Percentiles rank a stretch among this genome's conserved stretches.
Evolutionary conservation across 2,888 invertebrate species (phyloP).

Genomic region (Fragum whitleyi): DNA sequence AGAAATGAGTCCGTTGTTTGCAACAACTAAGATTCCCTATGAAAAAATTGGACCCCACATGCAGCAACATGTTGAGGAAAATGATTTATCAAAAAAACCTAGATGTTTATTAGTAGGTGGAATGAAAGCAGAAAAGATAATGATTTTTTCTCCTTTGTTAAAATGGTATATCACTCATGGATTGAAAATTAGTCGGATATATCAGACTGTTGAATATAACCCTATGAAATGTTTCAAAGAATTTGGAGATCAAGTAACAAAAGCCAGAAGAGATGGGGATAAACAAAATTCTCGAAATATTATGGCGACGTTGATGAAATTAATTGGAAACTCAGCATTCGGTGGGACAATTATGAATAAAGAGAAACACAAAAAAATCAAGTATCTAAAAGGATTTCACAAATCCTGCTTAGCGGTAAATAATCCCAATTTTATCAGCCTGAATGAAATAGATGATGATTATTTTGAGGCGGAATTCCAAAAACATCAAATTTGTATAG

Average conservation of each 20-base stretch:
- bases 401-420: constrained; percentile 26
- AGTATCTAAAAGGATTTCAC: constrained; percentile 25
- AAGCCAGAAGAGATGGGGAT: constrained; percentile 34
- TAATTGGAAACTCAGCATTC: constrained; percentile 32
- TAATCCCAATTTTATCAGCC: constrained; percentile 9
- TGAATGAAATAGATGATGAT: too few relatives aligned
- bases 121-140: background rate
- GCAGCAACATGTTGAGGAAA: background rate
- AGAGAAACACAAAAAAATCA: constrained; percentile 31
- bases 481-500: too few relatives aligned
- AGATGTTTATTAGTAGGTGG: background rate
- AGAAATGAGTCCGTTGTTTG: constrained; percentile 55
- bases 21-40: background rate
- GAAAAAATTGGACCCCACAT: background rate
- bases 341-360: constrained; percentile 30
- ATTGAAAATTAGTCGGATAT: constrained; percentile 40
- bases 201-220: constrained; percentile 53
- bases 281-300: constrained; percentile 19
- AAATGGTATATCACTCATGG: background rate
- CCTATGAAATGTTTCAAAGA: constrained; percentile 44
- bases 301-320: constrained; percentile 16
- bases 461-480: too few relatives aligned
- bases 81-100: background rate
- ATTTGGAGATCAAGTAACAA: constrained; percentile 31
- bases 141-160: background rate